Evolutionary conservation across 2,113 vertebrate species (phyloP), one percentile per base, ranked within the genome.

Genomic region (Rhinoderma darwinii): DNA sequence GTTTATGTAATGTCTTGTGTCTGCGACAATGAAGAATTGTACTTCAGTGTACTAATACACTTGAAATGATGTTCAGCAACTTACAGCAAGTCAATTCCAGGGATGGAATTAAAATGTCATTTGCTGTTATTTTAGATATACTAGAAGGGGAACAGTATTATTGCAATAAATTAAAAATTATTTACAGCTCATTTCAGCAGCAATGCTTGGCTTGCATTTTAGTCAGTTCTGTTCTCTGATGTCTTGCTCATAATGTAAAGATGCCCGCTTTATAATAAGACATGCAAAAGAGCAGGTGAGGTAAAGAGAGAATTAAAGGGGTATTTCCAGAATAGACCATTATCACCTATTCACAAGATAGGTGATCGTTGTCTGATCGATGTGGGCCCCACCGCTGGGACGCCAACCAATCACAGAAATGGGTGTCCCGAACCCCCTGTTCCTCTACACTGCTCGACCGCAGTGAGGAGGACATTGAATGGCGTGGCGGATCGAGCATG

Each of bases 21-120:
- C 78, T 82, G 47, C 82, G 85, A 81, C 85, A 87, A 75, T 73
- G 50, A 82, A 75, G 63, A 87, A 87, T 87, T 82, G 61, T 32
- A 82, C 79, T 59, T 75, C 68, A 87, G 56, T 75, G 79, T 82
- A 75, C 51, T 73, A 74, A 82, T 81, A 82, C 70, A 77, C 56
- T 63, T 50, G 41, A 70, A 75, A 75, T 87, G 80, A 82, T 82
- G 66, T 75, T 87, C 79, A 56, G 78, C 78, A 87, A 87, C 77
- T 73, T 82, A 81, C 73, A 87, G 85, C 51, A n/a, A 82, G 86
- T 87, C 54, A 59, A 61, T 82, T 82, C 68, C 30, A 51, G 35
- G 79, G 79, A 75, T 75, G 41, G 75, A 87, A 87, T 87, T 87
- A 87, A 87, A 87, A 82, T 75, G 86, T 74, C 68, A 75, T 87